phyloP scores from a whole-genome alignment of 1,140 invertebrate genomes.

The Cyclina sinensis region DNA sequence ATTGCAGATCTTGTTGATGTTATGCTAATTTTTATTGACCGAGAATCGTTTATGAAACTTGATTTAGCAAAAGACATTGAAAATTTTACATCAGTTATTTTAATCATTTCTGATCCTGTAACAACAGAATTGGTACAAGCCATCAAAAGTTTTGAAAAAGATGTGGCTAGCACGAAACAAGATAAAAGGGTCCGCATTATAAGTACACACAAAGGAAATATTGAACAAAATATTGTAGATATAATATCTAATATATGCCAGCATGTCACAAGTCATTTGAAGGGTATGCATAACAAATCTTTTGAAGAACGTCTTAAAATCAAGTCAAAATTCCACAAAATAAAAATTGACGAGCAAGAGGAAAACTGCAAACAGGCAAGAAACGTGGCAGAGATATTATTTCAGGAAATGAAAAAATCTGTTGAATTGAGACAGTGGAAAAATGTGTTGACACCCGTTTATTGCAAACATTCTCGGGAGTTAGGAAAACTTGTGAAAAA shows the following conservation, averaged over 20 bases:
- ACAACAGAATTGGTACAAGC: background rate
- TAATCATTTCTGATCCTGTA: background rate
- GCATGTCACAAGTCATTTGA: background rate
- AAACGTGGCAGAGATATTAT: background rate
- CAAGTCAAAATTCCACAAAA: background rate
- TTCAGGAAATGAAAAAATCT: background rate
- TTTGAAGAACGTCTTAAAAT: background rate
- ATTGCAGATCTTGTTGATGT: background rate
- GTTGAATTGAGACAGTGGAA: background rate
- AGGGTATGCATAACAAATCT: background rate
- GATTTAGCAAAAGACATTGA: background rate
- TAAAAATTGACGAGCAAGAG: background rate
- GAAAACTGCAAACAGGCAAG: background rate
- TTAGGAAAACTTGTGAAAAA: background rate
- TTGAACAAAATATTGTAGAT: background rate
- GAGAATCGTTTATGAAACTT: background rate
- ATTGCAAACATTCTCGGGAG: background rate
- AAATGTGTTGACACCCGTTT: background rate
- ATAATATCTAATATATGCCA: background rate
- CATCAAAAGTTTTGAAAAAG: background rate
- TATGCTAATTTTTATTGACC: background rate
- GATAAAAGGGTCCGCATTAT: background rate
- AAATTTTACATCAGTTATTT: background rate
- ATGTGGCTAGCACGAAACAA: background rate
- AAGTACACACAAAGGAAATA: background rate